phyloP scores from a whole-genome alignment of 2,797 vertebrate genomes.

The Aselliscus stoliczkanus region DNA sequence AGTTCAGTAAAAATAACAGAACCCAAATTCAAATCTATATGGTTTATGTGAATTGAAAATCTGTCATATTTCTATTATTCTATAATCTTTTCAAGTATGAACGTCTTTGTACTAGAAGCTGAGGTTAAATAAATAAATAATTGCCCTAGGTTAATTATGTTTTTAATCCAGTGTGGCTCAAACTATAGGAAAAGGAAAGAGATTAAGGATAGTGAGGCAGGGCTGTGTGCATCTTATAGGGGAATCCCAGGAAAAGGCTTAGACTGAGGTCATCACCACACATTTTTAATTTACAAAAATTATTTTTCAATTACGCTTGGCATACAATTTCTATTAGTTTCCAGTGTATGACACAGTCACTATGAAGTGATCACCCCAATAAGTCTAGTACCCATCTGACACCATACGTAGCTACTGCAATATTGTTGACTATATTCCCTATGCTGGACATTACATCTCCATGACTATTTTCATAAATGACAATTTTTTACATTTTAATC shows the following conservation, averaged over 20 bases:
- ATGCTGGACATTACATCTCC: background rate
- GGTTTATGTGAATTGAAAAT: background rate
- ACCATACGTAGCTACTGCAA: background rate
- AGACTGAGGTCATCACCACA: background rate
- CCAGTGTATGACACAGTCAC: background rate
- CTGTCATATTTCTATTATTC: background rate
- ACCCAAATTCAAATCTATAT: background rate
- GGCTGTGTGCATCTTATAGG: fast-evolving
- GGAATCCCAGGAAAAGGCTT: background rate
- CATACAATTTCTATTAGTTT: background rate
- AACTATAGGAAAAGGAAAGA: background rate
- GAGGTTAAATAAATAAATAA: background rate
- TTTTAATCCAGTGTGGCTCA: background rate
- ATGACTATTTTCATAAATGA: background rate
- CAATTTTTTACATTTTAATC: background rate
- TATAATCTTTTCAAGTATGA: background rate
- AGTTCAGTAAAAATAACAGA: background rate
- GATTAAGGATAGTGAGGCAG: background rate
- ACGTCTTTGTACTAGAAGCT: background rate
- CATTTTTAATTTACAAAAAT: background rate
- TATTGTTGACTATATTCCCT: background rate
- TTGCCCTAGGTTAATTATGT: background rate
- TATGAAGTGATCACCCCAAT: background rate
- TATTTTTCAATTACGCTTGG: background rate
- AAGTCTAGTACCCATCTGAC: background rate